Evolutionary conservation across 2,888 invertebrate genomes (phyloP).

Genomic region (Callinectes sapidus): DNA sequence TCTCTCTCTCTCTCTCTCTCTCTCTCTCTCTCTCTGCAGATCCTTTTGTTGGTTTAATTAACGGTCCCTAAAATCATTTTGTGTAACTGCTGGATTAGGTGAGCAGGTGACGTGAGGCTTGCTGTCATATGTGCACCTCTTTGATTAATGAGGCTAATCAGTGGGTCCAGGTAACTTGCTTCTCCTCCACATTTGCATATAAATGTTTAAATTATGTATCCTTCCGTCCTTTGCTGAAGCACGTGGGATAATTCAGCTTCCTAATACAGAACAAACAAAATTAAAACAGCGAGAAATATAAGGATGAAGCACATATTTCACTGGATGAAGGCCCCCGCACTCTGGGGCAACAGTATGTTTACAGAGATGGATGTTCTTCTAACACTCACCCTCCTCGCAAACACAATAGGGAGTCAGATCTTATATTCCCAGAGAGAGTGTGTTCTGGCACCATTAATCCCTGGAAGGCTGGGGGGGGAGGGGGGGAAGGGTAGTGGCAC

Average conservation of each 20-base stretch:
- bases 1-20: background rate
- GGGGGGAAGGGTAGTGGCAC: background rate
- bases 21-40: background rate
- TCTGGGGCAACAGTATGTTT: background rate
- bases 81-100: constrained; percentile 14
- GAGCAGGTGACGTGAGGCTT: background rate
- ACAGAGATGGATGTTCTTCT: background rate
- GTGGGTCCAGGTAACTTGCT: constrained; percentile 14
- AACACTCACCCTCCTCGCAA: background rate
- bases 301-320: background rate
- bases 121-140: background rate
- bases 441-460: background rate
- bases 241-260: background rate
- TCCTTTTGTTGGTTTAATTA: background rate
- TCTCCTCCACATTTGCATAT: constrained; percentile 32
- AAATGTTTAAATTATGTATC: constrained; percentile 19
- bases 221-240: background rate
- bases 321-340: background rate
- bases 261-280: background rate
- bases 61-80: background rate
- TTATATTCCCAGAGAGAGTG: background rate
- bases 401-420: background rate
- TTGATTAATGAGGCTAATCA: constrained; percentile 22
- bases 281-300: constrained; percentile 20
- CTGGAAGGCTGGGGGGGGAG: background rate